These are phyloP conservation scores for Hemicrepidius hirtus DNA, from an alignment of 2,888 invertebrate species.

Conservation along the genomic window DNA sequence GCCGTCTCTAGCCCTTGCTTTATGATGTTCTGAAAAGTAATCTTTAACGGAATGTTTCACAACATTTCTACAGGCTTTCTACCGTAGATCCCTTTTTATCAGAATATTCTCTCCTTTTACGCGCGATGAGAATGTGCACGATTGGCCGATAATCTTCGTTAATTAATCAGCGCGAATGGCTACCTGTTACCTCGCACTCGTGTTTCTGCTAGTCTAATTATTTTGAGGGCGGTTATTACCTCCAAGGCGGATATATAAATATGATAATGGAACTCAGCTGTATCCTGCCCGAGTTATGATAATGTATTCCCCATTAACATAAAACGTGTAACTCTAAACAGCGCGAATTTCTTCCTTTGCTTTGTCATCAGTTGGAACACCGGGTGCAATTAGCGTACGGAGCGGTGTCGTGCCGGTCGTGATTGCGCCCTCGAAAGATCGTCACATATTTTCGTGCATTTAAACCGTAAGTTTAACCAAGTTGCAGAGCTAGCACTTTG, in stretches of 20 bases:
- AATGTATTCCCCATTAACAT: conserved; percentile 63
- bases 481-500: conserved; percentile 60
- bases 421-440: conserved; percentile 18
- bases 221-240: conserved; percentile 47
- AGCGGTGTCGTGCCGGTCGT: conserved; percentile 21
- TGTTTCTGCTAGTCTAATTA: conserved; percentile 47
- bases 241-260: conserved; percentile 52
- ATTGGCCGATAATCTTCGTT: conserved; percentile 19
- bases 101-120: neutral
- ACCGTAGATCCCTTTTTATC: conserved; percentile 12
- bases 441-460: conserved; percentile 34
- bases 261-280: conserved; percentile 62
- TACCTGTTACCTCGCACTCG: conserved; percentile 39
- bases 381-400: conserved; percentile 40
- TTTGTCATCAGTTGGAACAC: conserved; percentile 40
- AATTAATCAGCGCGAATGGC: conserved; percentile 29
- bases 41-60: neutral
- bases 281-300: conserved; percentile 61
- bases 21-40: conserved; percentile 7
- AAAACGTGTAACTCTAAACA: conserved; percentile 59
- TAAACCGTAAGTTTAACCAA: conserved; percentile 29
- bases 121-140: conserved; percentile 4
- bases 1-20: conserved; percentile 13
- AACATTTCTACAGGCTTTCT: conserved; percentile 6
- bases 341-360: conserved; percentile 42